Evolutionary conservation across 2,797 vertebrate genomes (phyloP).

Genomic region (Hyperoplus immaculatus): DNA sequence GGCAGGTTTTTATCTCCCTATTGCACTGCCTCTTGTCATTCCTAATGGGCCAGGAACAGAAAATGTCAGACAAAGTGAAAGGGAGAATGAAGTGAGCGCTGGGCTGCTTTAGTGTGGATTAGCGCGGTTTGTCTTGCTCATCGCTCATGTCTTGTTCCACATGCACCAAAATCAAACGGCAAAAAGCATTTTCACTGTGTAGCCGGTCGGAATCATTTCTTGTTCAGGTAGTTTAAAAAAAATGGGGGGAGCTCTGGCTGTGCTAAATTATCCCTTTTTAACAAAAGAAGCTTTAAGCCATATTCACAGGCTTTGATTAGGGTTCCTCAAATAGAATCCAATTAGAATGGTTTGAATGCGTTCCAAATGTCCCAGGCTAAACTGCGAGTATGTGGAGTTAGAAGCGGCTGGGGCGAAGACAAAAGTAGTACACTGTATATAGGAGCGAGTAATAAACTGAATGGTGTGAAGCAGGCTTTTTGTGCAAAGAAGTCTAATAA

Average conservation of each 20-base stretch:
- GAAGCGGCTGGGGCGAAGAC: constrained; percentile 55
- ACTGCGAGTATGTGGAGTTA: constrained; percentile 51
- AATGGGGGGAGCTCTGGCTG: constrained; percentile 40
- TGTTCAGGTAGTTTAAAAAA: constrained; percentile 56
- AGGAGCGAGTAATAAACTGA: constrained; percentile 32
- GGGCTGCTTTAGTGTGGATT: constrained; percentile 68
- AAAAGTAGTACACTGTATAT: constrained; percentile 42
- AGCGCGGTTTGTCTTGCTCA: constrained; percentile 70
- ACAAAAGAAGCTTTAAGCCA: constrained; percentile 75
- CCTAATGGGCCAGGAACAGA: constrained; percentile 69
- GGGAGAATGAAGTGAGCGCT: constrained; percentile 63
- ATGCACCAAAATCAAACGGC: constrained; percentile 55
- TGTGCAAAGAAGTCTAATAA: constrained; percentile 67
- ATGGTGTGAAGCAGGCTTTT: constrained; percentile 50
- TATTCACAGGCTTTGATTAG: constrained; percentile 72
- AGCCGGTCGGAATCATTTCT: constrained; percentile 64
- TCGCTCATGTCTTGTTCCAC: constrained; percentile 55
- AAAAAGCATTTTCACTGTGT: constrained; percentile 56
- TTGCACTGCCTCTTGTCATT: constrained; percentile 63
- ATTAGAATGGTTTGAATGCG: constrained; percentile 75
- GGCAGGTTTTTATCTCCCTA: constrained; percentile 61
- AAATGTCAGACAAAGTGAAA: constrained; percentile 71
- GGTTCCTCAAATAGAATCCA: constrained; percentile 82
- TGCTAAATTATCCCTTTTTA: constrained; percentile 73
- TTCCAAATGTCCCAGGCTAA: constrained; percentile 72